Evolutionary conservation across 1,140 invertebrate genomes (phyloP).

Genomic region (Aphelinus certus): DNA sequence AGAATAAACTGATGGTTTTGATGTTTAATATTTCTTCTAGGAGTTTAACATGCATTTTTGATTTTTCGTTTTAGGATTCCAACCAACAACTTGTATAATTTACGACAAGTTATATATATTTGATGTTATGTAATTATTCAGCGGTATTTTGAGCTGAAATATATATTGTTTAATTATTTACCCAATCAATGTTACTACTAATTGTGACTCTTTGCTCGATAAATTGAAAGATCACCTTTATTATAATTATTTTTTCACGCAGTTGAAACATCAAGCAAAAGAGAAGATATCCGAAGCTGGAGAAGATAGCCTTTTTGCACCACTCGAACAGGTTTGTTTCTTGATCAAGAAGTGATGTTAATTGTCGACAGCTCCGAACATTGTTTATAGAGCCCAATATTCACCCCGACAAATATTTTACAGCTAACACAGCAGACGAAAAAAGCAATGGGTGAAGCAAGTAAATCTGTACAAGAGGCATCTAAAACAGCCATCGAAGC

Average conservation of each 20-base stretch:
- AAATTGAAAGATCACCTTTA: conserved; percentile 3
- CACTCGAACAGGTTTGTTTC: conserved; percentile 76
- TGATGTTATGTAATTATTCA: no score
- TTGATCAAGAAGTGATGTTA: not conserved
- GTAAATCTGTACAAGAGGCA: conserved; percentile 81
- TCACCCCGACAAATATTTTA: not conserved
- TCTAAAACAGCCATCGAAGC: conserved; percentile 87
- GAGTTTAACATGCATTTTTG: no score
- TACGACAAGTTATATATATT: no score
- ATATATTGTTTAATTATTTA: no score
- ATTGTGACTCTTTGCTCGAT: no score
- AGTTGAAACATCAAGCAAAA: conserved; percentile 74
- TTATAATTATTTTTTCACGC: not conserved
- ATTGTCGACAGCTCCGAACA: no score
- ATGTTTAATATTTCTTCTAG: no score
- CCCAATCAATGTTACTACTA: no score
- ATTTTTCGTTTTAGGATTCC: no score
- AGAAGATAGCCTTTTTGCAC: conserved; percentile 76
- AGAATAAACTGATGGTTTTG: no score
- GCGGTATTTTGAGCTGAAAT: no score
- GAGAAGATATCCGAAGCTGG: conserved; percentile 75
- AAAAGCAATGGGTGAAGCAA: conserved; percentile 87
- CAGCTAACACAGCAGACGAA: conserved; percentile 88
- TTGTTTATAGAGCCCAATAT: not conserved
- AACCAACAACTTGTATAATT: no score